A percentile compares a stretch with the other conserved stretches of the same genome.
Conservation (phyloP, 2,888 invertebrate species). For the Nemapogon koenigi region DNA sequence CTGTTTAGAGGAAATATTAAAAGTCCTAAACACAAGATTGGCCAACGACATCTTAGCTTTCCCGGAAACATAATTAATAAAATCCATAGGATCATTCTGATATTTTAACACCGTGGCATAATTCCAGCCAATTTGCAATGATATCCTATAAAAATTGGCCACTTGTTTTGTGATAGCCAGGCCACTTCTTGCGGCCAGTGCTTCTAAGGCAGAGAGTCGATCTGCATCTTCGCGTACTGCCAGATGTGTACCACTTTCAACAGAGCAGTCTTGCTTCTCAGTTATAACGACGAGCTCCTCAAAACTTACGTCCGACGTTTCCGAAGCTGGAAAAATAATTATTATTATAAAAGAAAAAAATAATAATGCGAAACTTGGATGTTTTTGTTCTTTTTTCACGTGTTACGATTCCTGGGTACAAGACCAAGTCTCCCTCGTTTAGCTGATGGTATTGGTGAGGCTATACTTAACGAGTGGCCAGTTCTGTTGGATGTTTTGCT, state of each 20-base stretch:
- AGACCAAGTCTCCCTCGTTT: too few relatives aligned
- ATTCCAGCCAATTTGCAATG: constrained; percentile 54
- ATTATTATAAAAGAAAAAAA: too few relatives aligned
- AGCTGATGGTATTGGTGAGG: too few relatives aligned
- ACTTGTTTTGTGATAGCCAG: constrained; percentile 46
- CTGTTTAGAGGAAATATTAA: constrained; percentile 49
- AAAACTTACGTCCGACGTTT: constrained; percentile 50
- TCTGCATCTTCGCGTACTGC: constrained; percentile 53
- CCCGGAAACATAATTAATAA: constrained; percentile 53
- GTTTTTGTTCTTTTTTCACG: too few relatives aligned
- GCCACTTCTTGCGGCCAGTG: constrained; percentile 43
- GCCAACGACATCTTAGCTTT: constrained; percentile 50
- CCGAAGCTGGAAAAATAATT: constrained; percentile 43
- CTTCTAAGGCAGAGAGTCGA: constrained; percentile 44
- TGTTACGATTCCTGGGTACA: too few relatives aligned
- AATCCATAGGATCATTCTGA: constrained; percentile 45
- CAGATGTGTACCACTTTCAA: constrained; percentile 33
- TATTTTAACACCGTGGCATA: constrained; percentile 51
- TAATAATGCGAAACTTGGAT: too few relatives aligned
- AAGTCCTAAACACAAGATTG: constrained; percentile 53
- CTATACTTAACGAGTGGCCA: too few relatives aligned
- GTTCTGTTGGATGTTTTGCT: too few relatives aligned
- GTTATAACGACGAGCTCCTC: constrained; percentile 54
- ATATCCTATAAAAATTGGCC: constrained; percentile 49
- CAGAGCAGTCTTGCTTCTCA: constrained; percentile 40